phyloP scores from a whole-genome alignment of 1,140 invertebrate species.

The Ruditapes philippinarum region DNA sequence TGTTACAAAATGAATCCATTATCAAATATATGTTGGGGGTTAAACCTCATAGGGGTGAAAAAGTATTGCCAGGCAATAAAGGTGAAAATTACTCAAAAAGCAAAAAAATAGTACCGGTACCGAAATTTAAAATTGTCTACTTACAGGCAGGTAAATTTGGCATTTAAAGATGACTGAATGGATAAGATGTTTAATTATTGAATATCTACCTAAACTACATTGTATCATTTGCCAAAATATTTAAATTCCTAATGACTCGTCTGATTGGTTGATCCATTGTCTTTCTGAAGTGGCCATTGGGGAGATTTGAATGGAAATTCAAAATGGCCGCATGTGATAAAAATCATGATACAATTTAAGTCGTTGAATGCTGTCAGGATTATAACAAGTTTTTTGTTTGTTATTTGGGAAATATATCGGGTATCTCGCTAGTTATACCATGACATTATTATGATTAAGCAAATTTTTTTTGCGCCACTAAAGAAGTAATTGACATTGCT shows the following conservation, averaged over 20 bases:
- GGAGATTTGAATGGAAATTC: slow-evolving; percentile 5
- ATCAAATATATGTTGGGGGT: too few species aligned
- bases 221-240: slow-evolving; percentile 27
- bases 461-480: neutral
- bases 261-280: slow-evolving; percentile 6
- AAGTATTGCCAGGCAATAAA: too few species aligned
- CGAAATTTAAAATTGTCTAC: neutral
- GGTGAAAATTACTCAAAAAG: too few species aligned
- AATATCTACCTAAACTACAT: slow-evolving; percentile 9
- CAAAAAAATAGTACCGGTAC: too few species aligned
- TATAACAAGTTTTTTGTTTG: neutral
- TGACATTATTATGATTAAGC: slow-evolving; percentile 28
- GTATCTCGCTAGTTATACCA: slow-evolving; percentile 7
- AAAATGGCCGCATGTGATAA: slow-evolving; percentile 26
- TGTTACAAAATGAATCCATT: too few species aligned
- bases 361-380: neutral
- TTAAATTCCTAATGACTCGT: neutral
- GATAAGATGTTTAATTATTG: slow-evolving; percentile 28
- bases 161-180: neutral
- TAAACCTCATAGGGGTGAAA: too few species aligned
- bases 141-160: neutral
- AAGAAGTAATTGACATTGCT: too few species aligned
- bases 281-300: slow-evolving; percentile 9
- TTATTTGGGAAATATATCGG: neutral
- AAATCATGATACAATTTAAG: slow-evolving; percentile 31